Conservation (phyloP, 2,797 vertebrate genomes). For the Coregonus ussuriensis region DNA sequence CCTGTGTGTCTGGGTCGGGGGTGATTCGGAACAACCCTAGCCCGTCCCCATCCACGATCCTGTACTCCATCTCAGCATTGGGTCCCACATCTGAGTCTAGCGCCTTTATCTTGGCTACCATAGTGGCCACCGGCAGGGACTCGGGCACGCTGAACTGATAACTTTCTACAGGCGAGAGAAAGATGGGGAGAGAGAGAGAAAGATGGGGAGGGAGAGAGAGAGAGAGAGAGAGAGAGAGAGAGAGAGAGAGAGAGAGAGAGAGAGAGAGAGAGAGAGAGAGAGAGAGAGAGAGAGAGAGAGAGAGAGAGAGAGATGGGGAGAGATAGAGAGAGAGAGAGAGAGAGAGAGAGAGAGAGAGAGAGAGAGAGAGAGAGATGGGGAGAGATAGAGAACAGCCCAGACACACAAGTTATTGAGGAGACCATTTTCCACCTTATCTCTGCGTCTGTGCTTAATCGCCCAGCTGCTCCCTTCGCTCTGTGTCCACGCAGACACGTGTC, state of each 20-base stretch:
- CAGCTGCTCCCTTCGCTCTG: neutral
- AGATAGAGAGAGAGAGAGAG: no score
- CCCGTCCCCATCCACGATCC: constrained; percentile 87
- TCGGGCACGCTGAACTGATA: constrained; percentile 90
- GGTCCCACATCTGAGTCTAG: constrained; percentile 84
- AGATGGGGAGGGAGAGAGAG: neutral
- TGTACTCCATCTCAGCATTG: constrained; percentile 93
- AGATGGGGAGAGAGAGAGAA: neutral
- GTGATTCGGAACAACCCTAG: constrained; percentile 84
- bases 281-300: neutral
- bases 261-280: no score
- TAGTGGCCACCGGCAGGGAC: constrained; percentile 78
- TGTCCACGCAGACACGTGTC: neutral
- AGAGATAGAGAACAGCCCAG: neutral
- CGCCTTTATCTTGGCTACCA: constrained; percentile 89
- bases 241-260: no score
- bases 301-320: no score
- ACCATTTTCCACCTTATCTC: constrained; percentile 42
- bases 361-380: no score
- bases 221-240: no score
- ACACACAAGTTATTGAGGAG: constrained; percentile 43
- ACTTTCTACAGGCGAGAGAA: constrained; percentile 76
- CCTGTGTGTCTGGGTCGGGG: constrained; percentile 86
- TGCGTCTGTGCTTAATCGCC: constrained; percentile 15
- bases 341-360: no score